Evolutionary conservation across 2,113 vertebrate genomes (phyloP).

Genomic region (Chaetorhynchus papuensis): DNA sequence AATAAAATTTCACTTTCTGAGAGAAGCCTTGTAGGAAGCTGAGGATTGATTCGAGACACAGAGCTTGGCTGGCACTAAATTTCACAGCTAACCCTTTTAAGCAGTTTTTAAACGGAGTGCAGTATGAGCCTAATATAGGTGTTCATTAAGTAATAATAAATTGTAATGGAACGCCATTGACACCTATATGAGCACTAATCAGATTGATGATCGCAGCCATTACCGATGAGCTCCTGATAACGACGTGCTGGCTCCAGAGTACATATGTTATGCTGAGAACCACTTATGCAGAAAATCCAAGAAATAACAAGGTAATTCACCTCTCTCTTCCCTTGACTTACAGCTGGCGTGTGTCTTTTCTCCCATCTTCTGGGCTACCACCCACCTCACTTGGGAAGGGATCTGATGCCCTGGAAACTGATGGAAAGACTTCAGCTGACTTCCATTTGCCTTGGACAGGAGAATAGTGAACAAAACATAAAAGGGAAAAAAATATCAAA

Average conservation of each 20-base stretch:
- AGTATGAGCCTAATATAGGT: slow-evolving; percentile 20
- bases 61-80: slow-evolving; percentile 27
- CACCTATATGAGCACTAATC: slow-evolving; percentile 39
- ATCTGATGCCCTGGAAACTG: not conserved
- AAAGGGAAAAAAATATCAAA: not conserved
- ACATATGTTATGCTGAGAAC: not conserved
- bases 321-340: not conserved
- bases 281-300: not conserved
- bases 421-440: not conserved
- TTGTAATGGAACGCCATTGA: slow-evolving; percentile 27
- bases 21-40: not conserved
- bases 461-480: not conserved
- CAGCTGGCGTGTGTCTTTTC: not conserved
- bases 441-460: not conserved
- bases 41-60: slow-evolving; percentile 6
- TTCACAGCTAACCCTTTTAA: slow-evolving; percentile 12
- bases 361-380: not conserved
- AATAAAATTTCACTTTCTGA: not conserved
- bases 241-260: not conserved
- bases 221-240: not conserved
- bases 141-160: slow-evolving; percentile 61
- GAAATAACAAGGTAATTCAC: not conserved
- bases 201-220: slow-evolving; percentile 27
- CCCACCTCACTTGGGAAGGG: not conserved
- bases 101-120: slow-evolving; percentile 19